These are phyloP conservation scores for Betta splendens DNA, from an alignment of 2,797 vertebrate species.

Conservation along the genomic window DNA sequence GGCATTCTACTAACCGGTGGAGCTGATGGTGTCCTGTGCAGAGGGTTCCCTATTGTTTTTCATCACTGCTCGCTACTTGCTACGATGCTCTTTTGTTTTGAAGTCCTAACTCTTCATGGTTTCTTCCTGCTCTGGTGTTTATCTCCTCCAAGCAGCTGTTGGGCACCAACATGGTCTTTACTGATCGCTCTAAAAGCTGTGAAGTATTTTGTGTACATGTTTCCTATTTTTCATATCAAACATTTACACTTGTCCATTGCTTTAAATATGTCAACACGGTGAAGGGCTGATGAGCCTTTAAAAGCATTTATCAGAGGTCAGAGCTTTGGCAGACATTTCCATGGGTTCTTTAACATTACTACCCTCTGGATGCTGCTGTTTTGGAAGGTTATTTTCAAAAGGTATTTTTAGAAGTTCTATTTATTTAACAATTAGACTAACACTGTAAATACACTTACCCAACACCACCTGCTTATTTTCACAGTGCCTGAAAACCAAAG, in stretches of 20 bases:
- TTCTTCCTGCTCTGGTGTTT: background rate
- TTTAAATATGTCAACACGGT: slow-evolving; percentile 24
- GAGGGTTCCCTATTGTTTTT: background rate
- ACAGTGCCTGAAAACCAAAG: slow-evolving; percentile 70
- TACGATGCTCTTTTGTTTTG: background rate
- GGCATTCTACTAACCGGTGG: slow-evolving; percentile 36
- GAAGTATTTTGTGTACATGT: background rate
- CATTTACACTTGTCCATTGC: background rate
- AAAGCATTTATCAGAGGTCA: background rate
- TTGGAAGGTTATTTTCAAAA: no score
- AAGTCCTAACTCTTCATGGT: background rate
- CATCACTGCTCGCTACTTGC: slow-evolving; percentile 8
- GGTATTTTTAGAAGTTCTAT: no score
- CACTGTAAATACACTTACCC: no score
- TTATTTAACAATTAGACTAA: no score
- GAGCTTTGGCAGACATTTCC: slow-evolving; percentile 5
- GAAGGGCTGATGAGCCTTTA: slow-evolving; percentile 14
- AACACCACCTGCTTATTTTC: slow-evolving; percentile 46
- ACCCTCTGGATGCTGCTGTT: no score
- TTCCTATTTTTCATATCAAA: slow-evolving; percentile 2
- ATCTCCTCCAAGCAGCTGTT: slow-evolving; percentile 19
- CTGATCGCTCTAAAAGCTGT: background rate
- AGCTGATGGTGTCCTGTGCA: slow-evolving; percentile 20
- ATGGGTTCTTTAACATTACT: no score
- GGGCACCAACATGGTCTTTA: slow-evolving; percentile 13